Conservation (phyloP, 2,113 vertebrate genomes). For the Erpornis zantholeuca region DNA sequence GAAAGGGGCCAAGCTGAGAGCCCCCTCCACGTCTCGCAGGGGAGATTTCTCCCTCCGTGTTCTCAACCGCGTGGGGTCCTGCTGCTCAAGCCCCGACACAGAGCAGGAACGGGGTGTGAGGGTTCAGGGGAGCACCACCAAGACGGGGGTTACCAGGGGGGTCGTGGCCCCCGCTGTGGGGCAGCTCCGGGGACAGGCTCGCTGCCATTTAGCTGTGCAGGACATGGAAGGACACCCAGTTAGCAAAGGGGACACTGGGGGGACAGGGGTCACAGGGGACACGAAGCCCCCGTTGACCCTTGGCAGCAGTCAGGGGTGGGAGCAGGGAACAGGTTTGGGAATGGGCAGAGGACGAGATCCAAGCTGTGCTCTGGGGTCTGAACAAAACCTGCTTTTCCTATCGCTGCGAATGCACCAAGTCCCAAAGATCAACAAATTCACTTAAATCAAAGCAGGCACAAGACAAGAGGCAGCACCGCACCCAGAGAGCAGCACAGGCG, state of each 20-base stretch:
- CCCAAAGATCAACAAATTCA: not conserved
- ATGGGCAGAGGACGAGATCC: not conserved
- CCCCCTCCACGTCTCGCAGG: accelerated
- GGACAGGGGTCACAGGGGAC: not conserved
- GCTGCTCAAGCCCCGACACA: accelerated
- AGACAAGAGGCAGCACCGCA: not conserved
- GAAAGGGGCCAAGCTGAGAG: not conserved
- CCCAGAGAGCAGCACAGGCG: accelerated
- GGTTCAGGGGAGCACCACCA: not conserved
- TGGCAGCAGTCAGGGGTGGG: not conserved
- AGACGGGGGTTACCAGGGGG: accelerated
- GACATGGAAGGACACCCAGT: accelerated
- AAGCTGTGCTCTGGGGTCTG: not conserved
- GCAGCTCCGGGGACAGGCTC: not conserved
- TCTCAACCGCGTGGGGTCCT: accelerated
- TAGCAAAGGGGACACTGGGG: accelerated
- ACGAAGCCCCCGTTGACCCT: accelerated
- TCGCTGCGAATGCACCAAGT: accelerated
- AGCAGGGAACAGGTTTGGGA: not conserved
- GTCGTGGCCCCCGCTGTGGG: accelerated
- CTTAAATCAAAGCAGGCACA: not conserved
- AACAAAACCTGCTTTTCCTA: not conserved
- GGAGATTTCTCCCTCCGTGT: accelerated
- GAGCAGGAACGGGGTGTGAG: not conserved
- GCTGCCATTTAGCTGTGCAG: accelerated